A percentile compares a stretch with the other conserved stretches of the same genome.
These are phyloP conservation scores for Oxyscelio sp. DNA, from an alignment of 2,888 invertebrate species.

Conservation along the genomic window DNA sequence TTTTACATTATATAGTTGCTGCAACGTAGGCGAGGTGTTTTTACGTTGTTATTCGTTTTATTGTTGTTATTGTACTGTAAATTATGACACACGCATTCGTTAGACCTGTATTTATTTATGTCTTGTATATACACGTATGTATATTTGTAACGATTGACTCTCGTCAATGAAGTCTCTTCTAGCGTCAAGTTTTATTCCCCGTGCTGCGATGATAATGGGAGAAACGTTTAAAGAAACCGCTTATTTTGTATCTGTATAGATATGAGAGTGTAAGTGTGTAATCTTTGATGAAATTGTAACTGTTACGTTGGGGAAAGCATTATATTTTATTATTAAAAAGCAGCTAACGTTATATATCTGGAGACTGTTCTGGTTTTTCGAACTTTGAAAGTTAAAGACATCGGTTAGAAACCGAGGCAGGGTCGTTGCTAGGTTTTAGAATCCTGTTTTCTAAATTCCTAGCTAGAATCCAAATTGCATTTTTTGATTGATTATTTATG, in stretches of 20 bases:
- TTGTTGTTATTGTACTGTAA: slow-evolving; percentile 76
- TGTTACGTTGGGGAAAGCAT: too few species aligned
- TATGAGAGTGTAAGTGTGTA: slow-evolving; percentile 3
- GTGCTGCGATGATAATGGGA: not conserved
- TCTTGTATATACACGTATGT: slow-evolving; percentile 55
- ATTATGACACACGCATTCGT: slow-evolving; percentile 47
- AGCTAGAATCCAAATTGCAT: too few species aligned
- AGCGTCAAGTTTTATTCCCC: not conserved
- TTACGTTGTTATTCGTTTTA: slow-evolving; percentile 53
- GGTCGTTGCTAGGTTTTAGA: too few species aligned
- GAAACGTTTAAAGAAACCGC: slow-evolving; percentile 3
- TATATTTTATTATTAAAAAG: too few species aligned
- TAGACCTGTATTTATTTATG: slow-evolving; percentile 50
- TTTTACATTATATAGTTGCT: slow-evolving; percentile 68
- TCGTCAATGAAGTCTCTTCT: slow-evolving; percentile 18
- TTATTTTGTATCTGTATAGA: slow-evolving; percentile 20
- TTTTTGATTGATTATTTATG: too few species aligned
- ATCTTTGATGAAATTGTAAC: slow-evolving; percentile 22
- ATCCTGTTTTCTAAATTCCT: too few species aligned
- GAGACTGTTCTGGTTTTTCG: too few species aligned
- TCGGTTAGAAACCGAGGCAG: too few species aligned
- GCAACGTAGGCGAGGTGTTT: slow-evolving; percentile 65
- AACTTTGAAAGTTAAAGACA: too few species aligned
- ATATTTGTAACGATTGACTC: slow-evolving; percentile 36
- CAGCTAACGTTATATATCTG: too few species aligned